These are phyloP conservation scores for Sanderia malayensis DNA, from an alignment of 30 jellyfish, hydroid and myxozoan species.

Conservation along the genomic window DNA sequence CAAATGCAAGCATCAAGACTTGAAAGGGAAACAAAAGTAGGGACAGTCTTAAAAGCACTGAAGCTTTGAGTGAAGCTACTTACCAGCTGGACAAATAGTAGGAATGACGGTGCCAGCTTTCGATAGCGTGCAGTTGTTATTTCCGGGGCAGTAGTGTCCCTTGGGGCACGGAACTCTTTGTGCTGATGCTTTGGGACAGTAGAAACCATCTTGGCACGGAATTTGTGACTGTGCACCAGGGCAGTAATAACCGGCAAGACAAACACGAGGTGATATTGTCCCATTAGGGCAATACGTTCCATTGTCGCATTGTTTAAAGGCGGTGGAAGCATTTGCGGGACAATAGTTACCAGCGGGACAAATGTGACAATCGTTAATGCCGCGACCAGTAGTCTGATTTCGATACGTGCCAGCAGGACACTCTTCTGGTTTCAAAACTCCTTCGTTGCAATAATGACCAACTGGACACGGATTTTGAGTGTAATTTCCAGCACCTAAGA, in stretches of 20 bases:
- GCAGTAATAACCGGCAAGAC: slow-evolving; percentile 90
- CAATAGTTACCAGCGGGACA: slow-evolving; percentile 97
- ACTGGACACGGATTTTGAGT: slow-evolving; percentile 85
- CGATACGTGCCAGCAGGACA: slow-evolving; percentile 96
- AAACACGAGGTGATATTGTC: slow-evolving; percentile 62
- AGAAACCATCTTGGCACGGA: slow-evolving; percentile 87
- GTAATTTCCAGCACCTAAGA: slow-evolving; percentile 89
- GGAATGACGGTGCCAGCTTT: slow-evolving; percentile 77
- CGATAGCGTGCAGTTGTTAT: slow-evolving; percentile 59
- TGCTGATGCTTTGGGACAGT: slow-evolving; percentile 80
- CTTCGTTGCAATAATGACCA: slow-evolving; percentile 80
- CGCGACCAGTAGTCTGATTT: slow-evolving; percentile 56
- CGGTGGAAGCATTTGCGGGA: slow-evolving; percentile 72
- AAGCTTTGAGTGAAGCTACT: no score
- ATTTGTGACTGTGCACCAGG: slow-evolving; percentile 78
- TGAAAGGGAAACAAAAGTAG: no score
- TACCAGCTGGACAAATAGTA: slow-evolving; percentile 84
- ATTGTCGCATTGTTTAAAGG: slow-evolving; percentile 65
- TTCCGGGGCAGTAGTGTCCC: slow-evolving; percentile 92
- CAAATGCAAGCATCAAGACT: no score
- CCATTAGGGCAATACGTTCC: slow-evolving; percentile 91
- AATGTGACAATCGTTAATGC: slow-evolving; percentile 53
- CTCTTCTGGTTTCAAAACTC: slow-evolving; percentile 69
- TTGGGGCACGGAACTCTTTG: slow-evolving; percentile 72
- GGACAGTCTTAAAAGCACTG: no score